Base-by-base conservation (phyloP, 2,113 vertebrate genomes). In the Greenwoodochromis staneri region DNA sequence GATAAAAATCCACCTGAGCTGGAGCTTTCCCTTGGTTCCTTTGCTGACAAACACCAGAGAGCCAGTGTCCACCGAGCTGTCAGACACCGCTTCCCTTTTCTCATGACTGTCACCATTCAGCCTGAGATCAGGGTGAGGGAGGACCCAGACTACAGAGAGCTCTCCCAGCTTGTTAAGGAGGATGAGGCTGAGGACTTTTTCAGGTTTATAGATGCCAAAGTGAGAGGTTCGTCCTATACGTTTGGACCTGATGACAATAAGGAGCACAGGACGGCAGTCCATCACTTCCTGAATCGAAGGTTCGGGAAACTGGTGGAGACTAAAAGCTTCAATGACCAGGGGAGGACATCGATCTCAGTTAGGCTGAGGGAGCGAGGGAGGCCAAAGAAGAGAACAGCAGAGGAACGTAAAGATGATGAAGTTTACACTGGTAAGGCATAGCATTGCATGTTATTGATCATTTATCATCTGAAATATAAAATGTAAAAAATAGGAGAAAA, bases 251-350 rank as follows among this genome's bases (percentile, higher is more conserved):
- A 99, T 81, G 91, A 87, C 63, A 92, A 94, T 66, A 99, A 98
- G 92, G 97, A 97, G 5, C 98, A 98, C 92, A 96, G 98, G 91
- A 98, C 96, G 61, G 94, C 92, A 2, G 96, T 99, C 38, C 98
- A 99, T 84, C 99, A 98, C 94, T 98, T 99, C 86, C 94, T 99
- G 86, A 98, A 96, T 82, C 96, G 96, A 73, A 97, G 96, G 83
- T 99, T 99, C 63, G 98, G 98, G 16, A 99, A 98, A 63, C 95
- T 99, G 73, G 91, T 99, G 90, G 98, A 99, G 96, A 98, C 98
- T 1, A 99, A 99, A 57, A 97, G 97, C 88, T 99, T 99, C 87
- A 83, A 85, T 82, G 91, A 97, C 6, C 93, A 93, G 88, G 90
- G 93, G 16, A 91, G 87, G 21, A 93, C 94, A 8, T 95, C 95